Conservation (phyloP, 2,113 vertebrate species). For the Toxostoma redivivum region DNA sequence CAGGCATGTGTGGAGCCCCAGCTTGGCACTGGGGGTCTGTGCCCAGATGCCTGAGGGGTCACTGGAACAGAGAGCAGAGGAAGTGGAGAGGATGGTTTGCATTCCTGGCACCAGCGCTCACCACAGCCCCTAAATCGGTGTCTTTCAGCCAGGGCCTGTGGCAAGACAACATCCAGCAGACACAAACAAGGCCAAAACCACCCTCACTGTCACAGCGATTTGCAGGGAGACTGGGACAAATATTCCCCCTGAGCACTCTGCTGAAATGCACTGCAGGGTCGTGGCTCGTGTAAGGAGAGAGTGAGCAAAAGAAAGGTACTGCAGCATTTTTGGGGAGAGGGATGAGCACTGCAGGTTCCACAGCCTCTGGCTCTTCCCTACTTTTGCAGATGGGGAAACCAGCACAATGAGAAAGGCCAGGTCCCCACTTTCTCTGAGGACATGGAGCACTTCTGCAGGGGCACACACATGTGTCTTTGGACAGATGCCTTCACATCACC, state of each 20-base stretch:
- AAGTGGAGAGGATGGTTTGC: background rate
- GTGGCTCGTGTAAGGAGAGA: background rate
- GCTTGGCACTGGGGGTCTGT: background rate
- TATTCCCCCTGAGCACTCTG: background rate
- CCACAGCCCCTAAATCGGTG: background rate
- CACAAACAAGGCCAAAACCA: background rate
- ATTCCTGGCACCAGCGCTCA: rapidly evolving
- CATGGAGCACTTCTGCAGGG: background rate
- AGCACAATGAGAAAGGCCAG: background rate
- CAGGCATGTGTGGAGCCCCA: rapidly evolving
- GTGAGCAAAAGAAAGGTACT: background rate
- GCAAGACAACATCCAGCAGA: background rate
- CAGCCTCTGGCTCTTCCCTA: background rate
- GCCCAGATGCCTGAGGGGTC: background rate
- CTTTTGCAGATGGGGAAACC: background rate
- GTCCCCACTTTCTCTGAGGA: background rate
- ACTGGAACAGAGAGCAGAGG: background rate
- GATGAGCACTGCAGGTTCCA: background rate
- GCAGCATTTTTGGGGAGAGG: background rate
- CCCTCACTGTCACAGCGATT: rapidly evolving
- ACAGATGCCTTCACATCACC: background rate
- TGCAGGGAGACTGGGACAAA: background rate
- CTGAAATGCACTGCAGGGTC: rapidly evolving
- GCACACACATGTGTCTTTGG: rapidly evolving
- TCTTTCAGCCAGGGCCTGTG: background rate